A percentile compares a stretch with the other conserved stretches of the same genome.
Conservation (phyloP, 2,888 invertebrate species). For the Nysson spinosus region DNA sequence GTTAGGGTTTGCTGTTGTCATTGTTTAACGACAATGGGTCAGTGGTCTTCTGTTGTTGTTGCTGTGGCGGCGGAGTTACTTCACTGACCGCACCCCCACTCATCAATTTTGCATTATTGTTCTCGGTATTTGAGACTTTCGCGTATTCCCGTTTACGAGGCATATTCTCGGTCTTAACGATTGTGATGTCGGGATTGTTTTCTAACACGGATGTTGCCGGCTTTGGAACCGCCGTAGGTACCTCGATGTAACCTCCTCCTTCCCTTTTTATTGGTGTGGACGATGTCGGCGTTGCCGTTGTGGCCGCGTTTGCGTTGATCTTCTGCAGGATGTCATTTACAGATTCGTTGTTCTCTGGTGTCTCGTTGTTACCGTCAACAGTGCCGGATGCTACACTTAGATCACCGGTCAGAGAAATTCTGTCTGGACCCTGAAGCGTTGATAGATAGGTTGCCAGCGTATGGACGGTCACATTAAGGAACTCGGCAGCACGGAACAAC, state of each 20-base stretch:
- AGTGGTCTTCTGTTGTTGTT: conserved; percentile 64
- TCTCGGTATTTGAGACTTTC: conserved; percentile 76
- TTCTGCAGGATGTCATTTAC: conserved; percentile 78
- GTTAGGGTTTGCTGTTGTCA: conserved; percentile 76
- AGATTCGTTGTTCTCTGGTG: conserved; percentile 77
- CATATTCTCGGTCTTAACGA: conserved; percentile 80
- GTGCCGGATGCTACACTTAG: conserved; percentile 70
- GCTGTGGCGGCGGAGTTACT: conserved; percentile 55
- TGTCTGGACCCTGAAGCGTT: conserved; percentile 80
- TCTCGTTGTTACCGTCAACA: conserved; percentile 76
- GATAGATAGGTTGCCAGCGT: conserved; percentile 85
- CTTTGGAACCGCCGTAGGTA: conserved; percentile 70
- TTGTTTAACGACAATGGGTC: conserved; percentile 73
- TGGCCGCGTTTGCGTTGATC: conserved; percentile 71
- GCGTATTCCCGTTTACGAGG: conserved; percentile 75
- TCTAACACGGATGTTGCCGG: conserved; percentile 77
- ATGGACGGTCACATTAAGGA: conserved; percentile 86
- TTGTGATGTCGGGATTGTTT: conserved; percentile 81
- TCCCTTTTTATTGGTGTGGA: conserved; percentile 76
- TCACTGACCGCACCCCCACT: conserved; percentile 75
- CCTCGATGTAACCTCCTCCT: conserved; percentile 74
- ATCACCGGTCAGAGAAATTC: conserved; percentile 77
- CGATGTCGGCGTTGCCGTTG: conserved; percentile 65
- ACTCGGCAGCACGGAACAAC: conserved; percentile 85
- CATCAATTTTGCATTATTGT: conserved; percentile 76